Base-by-base conservation (phyloP, 30 jellyfish, hydroid and myxozoan species). In the Cassiopea andromeda region DNA sequence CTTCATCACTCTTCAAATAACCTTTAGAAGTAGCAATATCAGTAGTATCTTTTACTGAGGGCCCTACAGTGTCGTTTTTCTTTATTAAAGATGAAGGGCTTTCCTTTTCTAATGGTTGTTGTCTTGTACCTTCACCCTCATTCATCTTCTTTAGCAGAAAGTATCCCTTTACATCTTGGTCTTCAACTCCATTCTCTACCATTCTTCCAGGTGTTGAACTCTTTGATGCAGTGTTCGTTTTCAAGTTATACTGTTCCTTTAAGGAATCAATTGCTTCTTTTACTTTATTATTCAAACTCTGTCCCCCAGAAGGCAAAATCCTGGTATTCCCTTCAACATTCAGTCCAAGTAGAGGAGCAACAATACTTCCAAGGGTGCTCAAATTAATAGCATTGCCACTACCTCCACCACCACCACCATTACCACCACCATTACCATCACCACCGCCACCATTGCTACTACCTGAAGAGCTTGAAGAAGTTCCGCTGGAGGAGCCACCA, bases 261-360 rank as follows among this genome's bases (percentile, higher is more conserved):
- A 87, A 27, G 44, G 83, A 17, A 59, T 76, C 86, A 16, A 87
- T 68, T 0, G 90, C 94, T 18, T 87, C 90, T n/a, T 60, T 78
- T 9, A 78, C 77, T 60, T 87, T 87, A 45, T 77, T 89, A 46
- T 61, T 87, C 48, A 87, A 44, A 1, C 58, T 68, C 17, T 69
- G 85, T 18, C 94, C 94, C 4, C 77, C 86, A 13, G 85, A 70
- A 47, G 46, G 86, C 2, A 81, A 48, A 2, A 87, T 46, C 15
- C 78, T 78, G 18, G 90, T 89, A 67, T 87, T 82, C 4, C 94
- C 76, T 48, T 87, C 88, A 19, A 87, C 69, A 38, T 78, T 78
- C 85, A 87, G 18, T 1, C 94, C 94, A 7, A 87, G 86, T 4
- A 68, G 78, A 10, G 90, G 86, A 0, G 94, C 94, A 54, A 87